Evolutionary conservation across 1,140 invertebrate genomes (phyloP), one percentile per base, ranked within the genome.

Genomic region (Drosophila watanabei): DNA sequence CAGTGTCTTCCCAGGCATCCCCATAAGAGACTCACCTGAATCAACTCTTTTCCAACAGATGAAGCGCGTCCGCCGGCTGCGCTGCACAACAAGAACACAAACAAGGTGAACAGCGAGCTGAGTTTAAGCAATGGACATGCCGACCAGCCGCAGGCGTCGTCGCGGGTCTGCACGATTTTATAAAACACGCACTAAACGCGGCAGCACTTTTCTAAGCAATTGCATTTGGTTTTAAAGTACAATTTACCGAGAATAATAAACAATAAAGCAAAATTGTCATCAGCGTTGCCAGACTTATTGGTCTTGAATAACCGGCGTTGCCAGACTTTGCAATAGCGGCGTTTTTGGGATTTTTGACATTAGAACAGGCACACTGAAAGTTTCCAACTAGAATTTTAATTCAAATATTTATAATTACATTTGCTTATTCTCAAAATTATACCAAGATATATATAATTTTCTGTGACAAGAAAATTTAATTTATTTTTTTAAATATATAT

Each of bases 151-250:
- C 85, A 91, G 52, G 82, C 91, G 61, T 93, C 91, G 66, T 93
- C 92, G 35, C 89, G 92, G 62, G 92, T 93, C 37, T 93, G 92
- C 92, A 92, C 92, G 51, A 93, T 93, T 75, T 92, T 93, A 91
- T 93, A 93, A 86, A 76, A 85, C 30, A 24, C 48, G 70, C 70
- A 85, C 65, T 57, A 48, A 13, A 2, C 10, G 54, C 28, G 37
- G 11, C 45, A 60, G 49, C 72, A 79, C 82, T 86, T 82, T 85
- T 85, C 62, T 82, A 86, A 75, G 54, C 78, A 89, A 81, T 88
- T 89, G 85, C 81, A 88, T 88, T 88, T 89, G 81, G 71, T 88
- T 75, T 68, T 79, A 58, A 80, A 73, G 71, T 76, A 77, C 70
- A 76, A 77, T 77, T 77, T 68, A 77, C 66, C 6, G 24, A 75